Evolutionary conservation across 2,113 vertebrate genomes (phyloP), one percentile per base, ranked within the genome.

Genomic region (Corythornis cristatus): DNA sequence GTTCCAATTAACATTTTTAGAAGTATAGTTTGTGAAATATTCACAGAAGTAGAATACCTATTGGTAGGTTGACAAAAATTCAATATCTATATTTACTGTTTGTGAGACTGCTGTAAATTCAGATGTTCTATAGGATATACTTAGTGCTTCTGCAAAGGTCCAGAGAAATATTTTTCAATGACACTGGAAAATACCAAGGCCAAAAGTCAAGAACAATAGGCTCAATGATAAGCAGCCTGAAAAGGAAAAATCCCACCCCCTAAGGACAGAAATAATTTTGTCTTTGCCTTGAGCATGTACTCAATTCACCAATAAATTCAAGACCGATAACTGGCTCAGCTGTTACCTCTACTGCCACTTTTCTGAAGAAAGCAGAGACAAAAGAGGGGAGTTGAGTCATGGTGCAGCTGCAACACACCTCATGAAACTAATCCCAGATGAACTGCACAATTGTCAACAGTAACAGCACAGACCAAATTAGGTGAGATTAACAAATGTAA

Each of bases 401-500:
- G 68, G 76, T 91, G 75, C 96, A 97, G 95, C 96, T 97, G 97
- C 83, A 81, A 70, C 46, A 81, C 58, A 1, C 96, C 96, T 96
- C 94, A 61, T 17, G 97, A 93, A 91, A 88, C 26, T 72, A 89
- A 94, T 94, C 96, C 97, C 96, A 97, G 76, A 51, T 96, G 97
- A 96, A 96, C 26, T 53, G 70, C 85, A 95, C 57, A 74, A 62
- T 35, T 93, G 67, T 86, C 64, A 90, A 35, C 29, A 94, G 88
- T 88, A 97, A 96, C 64, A 35, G 93, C 86, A 92, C 66, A 76
- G 78, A 97, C 95, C 93, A 97, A 98, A 98, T 98, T 97, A 97
- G 96, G 94, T 91, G 72, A 98, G 98, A 99, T 98, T 98, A 99
- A 98, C 98, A 98, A 96, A 96, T 90, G 95, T 98, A 98, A 99